A percentile compares a stretch with the other conserved stretches of the same genome.
phyloP scores from a whole-genome alignment of 2,113 vertebrate species.

The Microcebus murinus region DNA sequence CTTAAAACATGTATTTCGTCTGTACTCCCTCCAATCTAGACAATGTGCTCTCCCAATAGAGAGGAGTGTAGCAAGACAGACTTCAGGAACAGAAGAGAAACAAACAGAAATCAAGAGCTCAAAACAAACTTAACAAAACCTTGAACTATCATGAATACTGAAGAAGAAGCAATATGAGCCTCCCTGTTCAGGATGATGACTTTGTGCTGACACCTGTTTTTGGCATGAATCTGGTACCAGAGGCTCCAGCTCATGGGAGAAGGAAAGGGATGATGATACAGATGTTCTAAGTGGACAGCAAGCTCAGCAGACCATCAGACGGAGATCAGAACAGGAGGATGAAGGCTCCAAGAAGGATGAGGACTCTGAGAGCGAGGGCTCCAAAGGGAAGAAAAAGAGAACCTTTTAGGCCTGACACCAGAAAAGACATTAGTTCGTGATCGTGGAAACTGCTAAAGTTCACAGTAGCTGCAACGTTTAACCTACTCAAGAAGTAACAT shows the following conservation, averaged over 20 bases:
- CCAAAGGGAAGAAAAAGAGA: background rate
- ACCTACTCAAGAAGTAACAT: background rate
- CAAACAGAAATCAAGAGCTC: background rate
- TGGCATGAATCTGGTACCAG: background rate
- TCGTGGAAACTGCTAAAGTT: no score
- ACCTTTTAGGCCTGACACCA: background rate
- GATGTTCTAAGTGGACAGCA: background rate
- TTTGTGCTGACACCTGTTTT: background rate
- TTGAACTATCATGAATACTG: background rate
- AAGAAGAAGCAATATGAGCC: background rate
- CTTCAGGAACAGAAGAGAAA: background rate
- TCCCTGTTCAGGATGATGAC: background rate
- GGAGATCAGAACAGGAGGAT: no score
- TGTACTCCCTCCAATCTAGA: background rate
- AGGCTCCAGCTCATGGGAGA: background rate
- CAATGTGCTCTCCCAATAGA: background rate
- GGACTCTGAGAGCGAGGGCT: background rate
- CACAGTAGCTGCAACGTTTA: background rate
- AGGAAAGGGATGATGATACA: rapidly evolving
- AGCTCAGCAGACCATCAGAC: background rate
- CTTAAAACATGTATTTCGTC: background rate
- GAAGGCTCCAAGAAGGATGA: no score
- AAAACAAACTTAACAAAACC: background rate
- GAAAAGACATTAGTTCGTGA: no score
- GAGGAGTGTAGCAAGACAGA: background rate